These are phyloP conservation scores for Cerceris rybyensis DNA, from an alignment of 2,888 invertebrate species.

Conservation along the genomic window DNA sequence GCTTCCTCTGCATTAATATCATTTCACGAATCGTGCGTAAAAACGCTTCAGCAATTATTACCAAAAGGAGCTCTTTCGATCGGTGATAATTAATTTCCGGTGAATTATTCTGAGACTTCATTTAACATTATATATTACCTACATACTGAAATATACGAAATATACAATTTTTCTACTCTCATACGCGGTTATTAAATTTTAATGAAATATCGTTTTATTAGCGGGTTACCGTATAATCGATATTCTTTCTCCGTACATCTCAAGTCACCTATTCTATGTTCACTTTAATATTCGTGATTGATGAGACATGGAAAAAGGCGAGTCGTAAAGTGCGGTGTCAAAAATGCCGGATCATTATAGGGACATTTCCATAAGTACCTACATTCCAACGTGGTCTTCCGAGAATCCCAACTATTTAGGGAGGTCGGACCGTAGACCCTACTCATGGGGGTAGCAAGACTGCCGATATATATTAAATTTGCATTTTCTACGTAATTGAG, in stretches of 20 bases:
- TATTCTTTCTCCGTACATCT: neutral
- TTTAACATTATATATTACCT: neutral
- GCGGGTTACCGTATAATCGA: neutral
- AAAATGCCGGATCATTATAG: slow-evolving; percentile 28
- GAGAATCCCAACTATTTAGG: slow-evolving; percentile 52
- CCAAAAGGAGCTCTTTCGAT: neutral
- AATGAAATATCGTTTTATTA: neutral
- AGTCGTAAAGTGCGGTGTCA: neutral
- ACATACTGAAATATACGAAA: neutral
- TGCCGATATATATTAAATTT: slow-evolving; percentile 67
- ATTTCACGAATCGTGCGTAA: neutral
- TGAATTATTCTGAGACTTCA: neutral
- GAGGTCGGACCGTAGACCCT: slow-evolving; percentile 31
- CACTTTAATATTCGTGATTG: neutral
- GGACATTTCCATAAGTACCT: slow-evolving; percentile 31
- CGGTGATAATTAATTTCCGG: too few relatives aligned
- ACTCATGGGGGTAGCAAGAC: slow-evolving; percentile 41
- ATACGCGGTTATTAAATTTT: neutral
- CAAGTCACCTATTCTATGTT: neutral
- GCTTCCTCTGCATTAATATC: neutral
- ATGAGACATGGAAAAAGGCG: neutral
- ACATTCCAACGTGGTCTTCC: slow-evolving; percentile 16
- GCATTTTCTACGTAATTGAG: slow-evolving; percentile 70
- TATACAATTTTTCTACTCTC: neutral
- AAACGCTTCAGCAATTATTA: neutral